Evolutionary conservation across 2,888 invertebrate species (phyloP).

Genomic region (Teleogryllus oceanicus): DNA sequence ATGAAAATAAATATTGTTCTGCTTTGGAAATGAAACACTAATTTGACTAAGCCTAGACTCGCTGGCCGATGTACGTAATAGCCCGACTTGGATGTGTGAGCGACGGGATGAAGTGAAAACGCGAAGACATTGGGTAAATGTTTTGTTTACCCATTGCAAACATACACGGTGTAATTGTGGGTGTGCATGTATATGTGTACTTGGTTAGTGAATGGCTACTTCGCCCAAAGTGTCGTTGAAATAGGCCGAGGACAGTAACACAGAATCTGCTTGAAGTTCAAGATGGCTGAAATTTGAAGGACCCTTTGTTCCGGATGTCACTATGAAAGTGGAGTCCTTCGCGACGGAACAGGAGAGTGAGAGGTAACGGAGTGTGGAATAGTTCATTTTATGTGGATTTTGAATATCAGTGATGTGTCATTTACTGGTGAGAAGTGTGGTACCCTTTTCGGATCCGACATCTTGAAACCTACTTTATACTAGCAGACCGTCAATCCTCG

Average conservation of each 20-base stretch:
- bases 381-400: no score
- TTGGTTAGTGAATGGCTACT: constrained; percentile 28
- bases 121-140: constrained; percentile 35
- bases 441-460: constrained; percentile 24
- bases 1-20: no score
- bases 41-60: constrained; percentile 25
- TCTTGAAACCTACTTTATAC: constrained; percentile 24
- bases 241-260: constrained; percentile 34
- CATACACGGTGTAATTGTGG: constrained; percentile 25
- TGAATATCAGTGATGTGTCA: neutral
- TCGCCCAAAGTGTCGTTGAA: constrained; percentile 30
- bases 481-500: neutral
- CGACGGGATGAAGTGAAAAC: constrained; percentile 36
- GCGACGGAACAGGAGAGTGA: constrained; percentile 59
- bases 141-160: constrained; percentile 35
- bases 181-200: constrained; percentile 32
- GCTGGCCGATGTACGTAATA: constrained; percentile 36
- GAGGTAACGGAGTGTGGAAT: constrained; percentile 52
- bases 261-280: constrained; percentile 47
- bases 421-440: neutral
- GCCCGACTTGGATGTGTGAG: constrained; percentile 33
- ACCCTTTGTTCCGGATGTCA: constrained; percentile 64
- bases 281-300: constrained; percentile 72
- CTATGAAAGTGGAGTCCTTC: constrained; percentile 66
- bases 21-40: constrained; percentile 21